Percentiles rank a stretch among this genome's conserved stretches.
Conservation (phyloP, 2,888 invertebrate species). For the Leucoma salicis region DNA sequence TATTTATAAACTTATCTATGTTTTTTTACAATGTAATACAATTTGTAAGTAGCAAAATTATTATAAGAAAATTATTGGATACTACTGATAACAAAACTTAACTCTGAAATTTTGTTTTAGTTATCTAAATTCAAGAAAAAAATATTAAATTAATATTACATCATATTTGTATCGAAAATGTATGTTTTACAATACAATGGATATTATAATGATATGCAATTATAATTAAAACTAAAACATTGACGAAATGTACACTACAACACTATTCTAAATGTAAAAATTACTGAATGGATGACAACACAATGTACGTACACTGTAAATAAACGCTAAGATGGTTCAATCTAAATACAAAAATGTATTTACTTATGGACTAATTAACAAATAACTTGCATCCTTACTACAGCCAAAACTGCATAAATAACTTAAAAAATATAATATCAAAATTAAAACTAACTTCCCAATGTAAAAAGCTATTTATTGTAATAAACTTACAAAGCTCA, state of each 20-base stretch:
- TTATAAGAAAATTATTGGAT: background rate
- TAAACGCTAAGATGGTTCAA: too few species aligned
- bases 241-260: too few species aligned
- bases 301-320: too few species aligned
- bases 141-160: too few species aligned
- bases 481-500: constrained; percentile 65
- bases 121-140: too few species aligned
- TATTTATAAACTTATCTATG: constrained; percentile 27
- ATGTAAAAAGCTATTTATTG: constrained; percentile 58
- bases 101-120: background rate
- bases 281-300: too few species aligned
- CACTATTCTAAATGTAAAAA: too few species aligned
- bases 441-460: constrained; percentile 35
- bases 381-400: constrained; percentile 12
- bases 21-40: constrained; percentile 22
- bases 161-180: too few species aligned
- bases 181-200: too few species aligned
- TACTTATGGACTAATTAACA: background rate
- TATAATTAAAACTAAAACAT: too few species aligned
- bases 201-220: too few species aligned
- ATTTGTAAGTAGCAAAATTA: constrained; percentile 9
- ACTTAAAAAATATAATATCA: constrained; percentile 25
- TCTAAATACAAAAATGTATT: background rate
- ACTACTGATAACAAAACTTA: background rate
- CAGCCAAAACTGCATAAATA: constrained; percentile 26